Evolutionary conservation across 2,797 vertebrate genomes (phyloP).

Genomic region (Cyclopterus lumpus): DNA sequence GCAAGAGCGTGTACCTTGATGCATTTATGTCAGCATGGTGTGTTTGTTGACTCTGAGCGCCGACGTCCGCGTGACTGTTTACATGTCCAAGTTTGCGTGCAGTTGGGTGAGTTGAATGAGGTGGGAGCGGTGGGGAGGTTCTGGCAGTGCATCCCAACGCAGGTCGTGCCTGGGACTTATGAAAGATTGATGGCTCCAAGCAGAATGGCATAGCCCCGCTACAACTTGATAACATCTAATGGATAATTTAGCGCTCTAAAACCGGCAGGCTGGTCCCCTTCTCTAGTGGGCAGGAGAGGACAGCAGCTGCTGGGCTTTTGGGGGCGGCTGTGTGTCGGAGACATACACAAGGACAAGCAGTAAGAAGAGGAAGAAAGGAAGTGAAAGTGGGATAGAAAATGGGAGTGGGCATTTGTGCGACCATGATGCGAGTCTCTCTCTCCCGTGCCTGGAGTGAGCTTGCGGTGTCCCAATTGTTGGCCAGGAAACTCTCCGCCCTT

Average conservation of each 20-base stretch:
- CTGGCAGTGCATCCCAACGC: conserved; percentile 72
- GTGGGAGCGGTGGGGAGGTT: conserved; percentile 46
- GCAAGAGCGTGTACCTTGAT: conserved; percentile 74
- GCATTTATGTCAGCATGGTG: conserved; percentile 60
- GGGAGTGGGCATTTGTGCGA: conserved; percentile 40
- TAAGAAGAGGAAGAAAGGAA: conserved; percentile 37
- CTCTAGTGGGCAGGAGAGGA: conserved; percentile 56
- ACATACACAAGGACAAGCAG: conserved; percentile 48
- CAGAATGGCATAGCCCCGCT: conserved; percentile 94
- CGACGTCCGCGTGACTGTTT: conserved; percentile 47
- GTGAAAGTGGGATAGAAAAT: conserved; percentile 33
- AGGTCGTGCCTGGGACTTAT: conserved; percentile 79
- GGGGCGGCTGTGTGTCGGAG: conserved; percentile 49
- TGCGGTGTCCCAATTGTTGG: conserved; percentile 32
- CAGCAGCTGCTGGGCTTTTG: conserved; percentile 69
- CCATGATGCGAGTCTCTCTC: conserved; percentile 21
- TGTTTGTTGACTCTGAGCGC: conserved; percentile 68
- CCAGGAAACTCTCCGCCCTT: conserved; percentile 21
- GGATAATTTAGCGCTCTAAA: conserved; percentile 95
- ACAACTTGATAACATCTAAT: conserved; percentile 99
- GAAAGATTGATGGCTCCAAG: conserved; percentile 96
- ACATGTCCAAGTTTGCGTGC: conserved; percentile 70
- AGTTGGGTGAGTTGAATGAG: conserved; percentile 26
- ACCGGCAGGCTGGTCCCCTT: conserved; percentile 78
- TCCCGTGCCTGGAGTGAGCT: conserved; percentile 35